phyloP scores from a whole-genome alignment of 1,140 invertebrate genomes.

The Drosophila fuyamai region DNA sequence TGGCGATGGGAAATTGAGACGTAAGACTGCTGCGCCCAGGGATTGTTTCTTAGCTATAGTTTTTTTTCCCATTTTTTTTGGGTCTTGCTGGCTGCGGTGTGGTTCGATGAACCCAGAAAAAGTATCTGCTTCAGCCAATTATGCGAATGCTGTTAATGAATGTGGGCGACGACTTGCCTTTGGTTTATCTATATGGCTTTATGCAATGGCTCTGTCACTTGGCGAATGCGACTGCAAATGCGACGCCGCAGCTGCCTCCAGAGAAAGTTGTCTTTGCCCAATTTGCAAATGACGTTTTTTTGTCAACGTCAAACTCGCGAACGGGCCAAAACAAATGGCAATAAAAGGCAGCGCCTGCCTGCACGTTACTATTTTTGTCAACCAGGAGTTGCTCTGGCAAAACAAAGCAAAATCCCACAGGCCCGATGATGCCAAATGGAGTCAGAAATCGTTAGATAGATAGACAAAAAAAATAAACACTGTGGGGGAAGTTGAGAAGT shows the following conservation, averaged over 20 bases:
- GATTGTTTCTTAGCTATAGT: slow-evolving; percentile 40
- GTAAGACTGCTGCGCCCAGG: slow-evolving; percentile 60
- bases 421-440: slow-evolving; percentile 12
- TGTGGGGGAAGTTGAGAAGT: slow-evolving; percentile 13
- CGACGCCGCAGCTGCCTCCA: slow-evolving; percentile 60
- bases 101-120: slow-evolving; percentile 66
- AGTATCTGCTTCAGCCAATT: slow-evolving; percentile 66
- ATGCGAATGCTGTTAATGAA: slow-evolving; percentile 80
- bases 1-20: slow-evolving; percentile 73
- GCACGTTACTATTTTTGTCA: slow-evolving; percentile 80
- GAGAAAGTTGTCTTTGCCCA: slow-evolving; percentile 83
- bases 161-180: slow-evolving; percentile 72
- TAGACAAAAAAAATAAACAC: background rate
- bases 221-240: slow-evolving; percentile 52
- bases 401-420: slow-evolving; percentile 29
- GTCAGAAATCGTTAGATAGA: slow-evolving; percentile 14
- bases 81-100: slow-evolving; percentile 5
- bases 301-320: slow-evolving; percentile 75
- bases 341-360: slow-evolving; percentile 77
- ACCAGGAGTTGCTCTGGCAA: slow-evolving; percentile 50
- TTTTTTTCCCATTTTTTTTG: slow-evolving; percentile 17
- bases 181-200: slow-evolving; percentile 78
- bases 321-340: slow-evolving; percentile 68
- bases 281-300: slow-evolving; percentile 84
- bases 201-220: slow-evolving; percentile 63